Base-by-base conservation (phyloP, 2,888 invertebrate species). In the Resseliella maxima region DNA sequence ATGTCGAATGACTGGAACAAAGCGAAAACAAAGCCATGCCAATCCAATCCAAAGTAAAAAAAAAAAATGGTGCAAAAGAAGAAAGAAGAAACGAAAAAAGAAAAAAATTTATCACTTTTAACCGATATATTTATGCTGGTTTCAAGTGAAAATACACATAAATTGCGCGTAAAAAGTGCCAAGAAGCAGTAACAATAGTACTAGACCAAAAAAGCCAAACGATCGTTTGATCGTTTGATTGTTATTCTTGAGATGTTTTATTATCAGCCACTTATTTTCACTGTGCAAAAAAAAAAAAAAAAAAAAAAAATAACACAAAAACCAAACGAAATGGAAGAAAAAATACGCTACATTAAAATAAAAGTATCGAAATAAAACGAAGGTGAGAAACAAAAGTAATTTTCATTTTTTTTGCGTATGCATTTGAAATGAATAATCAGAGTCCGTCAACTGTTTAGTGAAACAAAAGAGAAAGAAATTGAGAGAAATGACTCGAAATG, bases 111-210 rank as follows among this genome's bases (percentile, higher is more conserved):
- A 36, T 38, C 38, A 83, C 83, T 38, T 83, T 38, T 38, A n/a
- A 38, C 83, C 83, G 36, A 36, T 38, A 83, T 36, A n/a, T 83
- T 83, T 83, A 83, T 38, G 38, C 72, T 72, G 72, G 31, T 72
- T 72, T 59, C 24, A 72, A 72, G 72, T 72, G 72, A 72, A 72
- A 72, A 72, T 15, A 72, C 72, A 72, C 31, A 72, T 72, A 72
- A 72, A 72, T 72, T 31, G 72, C 72, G 12, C 35, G 31, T 72
- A 72, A 3, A 24, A 59, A 72, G 72, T 72, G 72, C 72, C 72
- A 72, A 10, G 31, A 27, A 35, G 10, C 35, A 72, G 6, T 5
- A 72, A 72, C 72, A 72, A 31, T 72, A 35, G 35, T 15, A 72
- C 31, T 35, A 72, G 72, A 2, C 27, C 12, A 72, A 59, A 59